Evolutionary conservation across 2,113 vertebrate genomes (phyloP).

Genomic region (Rynchops niger): DNA sequence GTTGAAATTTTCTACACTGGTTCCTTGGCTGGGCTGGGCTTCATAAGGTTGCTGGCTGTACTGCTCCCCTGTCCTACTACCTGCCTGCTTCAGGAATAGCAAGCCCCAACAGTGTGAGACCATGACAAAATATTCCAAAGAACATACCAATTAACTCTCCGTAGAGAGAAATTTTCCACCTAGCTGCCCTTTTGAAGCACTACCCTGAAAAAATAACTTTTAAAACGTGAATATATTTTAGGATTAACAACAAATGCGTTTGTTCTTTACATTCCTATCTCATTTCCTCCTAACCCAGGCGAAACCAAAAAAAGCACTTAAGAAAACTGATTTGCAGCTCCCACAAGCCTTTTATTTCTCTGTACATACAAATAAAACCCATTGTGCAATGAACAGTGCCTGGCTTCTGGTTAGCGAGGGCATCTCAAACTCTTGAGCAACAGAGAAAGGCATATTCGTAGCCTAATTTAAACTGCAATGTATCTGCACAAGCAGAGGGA

Average conservation of each 20-base stretch:
- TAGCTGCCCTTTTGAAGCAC: neutral
- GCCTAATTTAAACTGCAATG: neutral
- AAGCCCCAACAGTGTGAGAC: neutral
- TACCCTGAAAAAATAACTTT: neutral
- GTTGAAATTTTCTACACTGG: neutral
- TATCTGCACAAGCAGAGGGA: neutral
- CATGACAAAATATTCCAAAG: neutral
- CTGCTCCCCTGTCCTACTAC: neutral
- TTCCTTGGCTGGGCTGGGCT: neutral
- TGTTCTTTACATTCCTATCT: neutral
- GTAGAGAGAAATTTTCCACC: neutral
- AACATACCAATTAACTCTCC: neutral
- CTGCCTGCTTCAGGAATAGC: neutral
- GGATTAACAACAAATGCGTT: neutral
- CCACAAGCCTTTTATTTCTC: neutral
- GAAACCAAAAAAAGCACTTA: neutral
- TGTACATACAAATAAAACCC: neutral
- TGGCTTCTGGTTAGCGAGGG: neutral
- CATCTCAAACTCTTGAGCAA: neutral
- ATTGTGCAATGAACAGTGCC: neutral
- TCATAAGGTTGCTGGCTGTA: neutral
- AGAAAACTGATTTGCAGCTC: neutral
- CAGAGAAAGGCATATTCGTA: accelerated
- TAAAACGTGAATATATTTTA: neutral
- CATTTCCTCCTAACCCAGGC: neutral